Conservation (phyloP, 2,888 invertebrate genomes). For the Acrobasis suavella region DNA sequence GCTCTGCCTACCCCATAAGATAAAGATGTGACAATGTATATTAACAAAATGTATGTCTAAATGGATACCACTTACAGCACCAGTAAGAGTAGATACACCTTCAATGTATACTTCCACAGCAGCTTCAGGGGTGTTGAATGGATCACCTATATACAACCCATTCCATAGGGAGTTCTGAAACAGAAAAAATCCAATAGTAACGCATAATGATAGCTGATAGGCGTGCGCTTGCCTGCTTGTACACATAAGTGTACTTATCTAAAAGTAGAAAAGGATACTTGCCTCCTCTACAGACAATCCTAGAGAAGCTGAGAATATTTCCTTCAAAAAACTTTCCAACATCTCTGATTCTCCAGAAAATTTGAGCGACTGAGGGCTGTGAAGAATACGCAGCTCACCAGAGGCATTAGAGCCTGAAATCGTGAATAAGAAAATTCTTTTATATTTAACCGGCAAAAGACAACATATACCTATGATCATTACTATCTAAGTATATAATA, state of each 20-base stretch:
- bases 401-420: slow-evolving; percentile 76
- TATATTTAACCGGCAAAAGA: no score
- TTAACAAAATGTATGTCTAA: neutral
- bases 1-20: no score
- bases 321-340: slow-evolving; percentile 85
- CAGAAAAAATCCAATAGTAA: neutral
- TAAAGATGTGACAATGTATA: no score
- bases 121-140: slow-evolving; percentile 88
- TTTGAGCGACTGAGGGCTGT: slow-evolving; percentile 85
- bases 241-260: neutral
- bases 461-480: neutral
- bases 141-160: slow-evolving; percentile 86
- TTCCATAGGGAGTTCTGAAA: slow-evolving; percentile 85
- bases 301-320: slow-evolving; percentile 87
- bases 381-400: slow-evolving; percentile 87
- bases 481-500: slow-evolving; percentile 1
- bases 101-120: slow-evolving; percentile 87
- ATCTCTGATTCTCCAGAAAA: slow-evolving; percentile 86
- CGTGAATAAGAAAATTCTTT: neutral
- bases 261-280: slow-evolving; percentile 32
- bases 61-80: slow-evolving; percentile 53
- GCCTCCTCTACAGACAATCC: slow-evolving; percentile 89
- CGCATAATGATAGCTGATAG: no score
- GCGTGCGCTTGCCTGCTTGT: no score
- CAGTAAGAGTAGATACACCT: slow-evolving; percentile 83